Conservation (phyloP, 2,113 vertebrate species). For the Oxyruncus cristatus region DNA sequence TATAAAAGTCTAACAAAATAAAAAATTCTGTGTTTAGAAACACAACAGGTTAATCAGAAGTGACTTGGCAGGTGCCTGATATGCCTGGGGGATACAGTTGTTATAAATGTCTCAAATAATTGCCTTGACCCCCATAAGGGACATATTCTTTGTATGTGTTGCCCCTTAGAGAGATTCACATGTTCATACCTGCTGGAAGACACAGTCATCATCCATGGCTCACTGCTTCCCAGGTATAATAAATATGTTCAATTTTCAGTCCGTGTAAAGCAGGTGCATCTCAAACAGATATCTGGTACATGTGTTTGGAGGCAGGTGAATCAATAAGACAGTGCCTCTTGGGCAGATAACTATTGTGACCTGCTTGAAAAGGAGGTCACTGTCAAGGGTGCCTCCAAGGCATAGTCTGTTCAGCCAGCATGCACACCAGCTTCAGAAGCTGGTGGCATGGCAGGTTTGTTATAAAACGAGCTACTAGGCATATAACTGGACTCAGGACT, state of each 20-base stretch:
- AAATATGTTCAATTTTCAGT: conserved; percentile 3
- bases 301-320: conserved; percentile 58
- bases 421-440: not conserved
- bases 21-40: not conserved
- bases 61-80: not conserved
- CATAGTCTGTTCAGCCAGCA: conserved; percentile 4
- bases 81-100: not conserved
- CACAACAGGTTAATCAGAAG: not conserved
- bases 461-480: not conserved
- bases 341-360: conserved; percentile 46
- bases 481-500: not conserved
- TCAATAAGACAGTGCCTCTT: conserved; percentile 49
- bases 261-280: conserved; percentile 15
- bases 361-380: conserved; percentile 63
- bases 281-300: conserved; percentile 1
- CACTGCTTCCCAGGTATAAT: not conserved
- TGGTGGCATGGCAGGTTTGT: not conserved
- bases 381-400: conserved; percentile 45
- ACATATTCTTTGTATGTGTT: not conserved
- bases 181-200: not conserved
- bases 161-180: not conserved
- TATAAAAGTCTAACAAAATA: not conserved
- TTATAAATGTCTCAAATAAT: not conserved
- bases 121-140: not conserved
- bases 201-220: not conserved